A percentile compares a stretch with the other conserved stretches of the same genome.
Conservation (phyloP, 2,797 vertebrate species). For the Microcaecilia unicolor region DNA sequence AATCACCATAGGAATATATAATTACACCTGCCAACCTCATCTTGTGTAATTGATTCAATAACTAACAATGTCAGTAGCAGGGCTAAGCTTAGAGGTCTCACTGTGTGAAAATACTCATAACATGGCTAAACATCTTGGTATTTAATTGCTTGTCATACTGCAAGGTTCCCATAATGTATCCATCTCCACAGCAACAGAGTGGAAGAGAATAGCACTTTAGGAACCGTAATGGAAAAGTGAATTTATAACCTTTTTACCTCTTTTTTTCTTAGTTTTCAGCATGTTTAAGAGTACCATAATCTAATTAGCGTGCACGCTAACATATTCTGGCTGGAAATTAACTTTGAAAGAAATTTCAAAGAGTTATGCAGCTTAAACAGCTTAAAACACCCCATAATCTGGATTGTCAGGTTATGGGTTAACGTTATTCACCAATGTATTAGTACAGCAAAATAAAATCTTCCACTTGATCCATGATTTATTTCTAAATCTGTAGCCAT, state of each 20-base stretch:
- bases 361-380: no score
- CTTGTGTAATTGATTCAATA: slow-evolving; percentile 73
- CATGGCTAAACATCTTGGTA: slow-evolving; percentile 58
- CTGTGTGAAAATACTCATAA: slow-evolving; percentile 63
- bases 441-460: no score
- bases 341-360: no score
- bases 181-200: slow-evolving; percentile 54
- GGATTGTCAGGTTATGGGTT: no score
- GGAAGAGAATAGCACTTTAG: slow-evolving; percentile 38
- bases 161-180: slow-evolving; percentile 41
- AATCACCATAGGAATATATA: slow-evolving; percentile 71
- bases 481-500: no score
- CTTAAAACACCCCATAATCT: no score
- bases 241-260: slow-evolving; percentile 17
- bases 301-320: no score
- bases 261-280: background rate
- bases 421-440: no score
- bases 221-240: slow-evolving; percentile 30
- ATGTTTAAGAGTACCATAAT: no score
- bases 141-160: slow-evolving; percentile 65
- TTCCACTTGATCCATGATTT: no score
- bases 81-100: slow-evolving; percentile 52
- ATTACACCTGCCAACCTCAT: slow-evolving; percentile 79
- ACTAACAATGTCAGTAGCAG: slow-evolving; percentile 54
- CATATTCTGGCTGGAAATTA: no score